phyloP scores from a whole-genome alignment of 2,113 vertebrate species.

The Xenopus tropicalis region UCB_Xtro_10.0 CM004447.2:87730001-87730500 shows the following conservation, averaged over 20 bases:
- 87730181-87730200: constrained; percentile 58
- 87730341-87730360: too few species aligned
- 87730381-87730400: too few species aligned
- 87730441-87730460: too few species aligned
- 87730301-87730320: constrained; percentile 78
- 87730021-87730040: constrained; percentile 70
- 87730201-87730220: constrained; percentile 57
- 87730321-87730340: constrained; percentile 55
- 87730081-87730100: constrained; percentile 58
- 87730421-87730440: too few species aligned
- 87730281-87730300: constrained; percentile 57
- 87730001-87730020: constrained; percentile 67
- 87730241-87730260: constrained; percentile 51
- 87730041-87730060: constrained; percentile 60
- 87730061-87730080: constrained; percentile 55
- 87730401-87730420: too few species aligned
- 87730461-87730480: too few species aligned
- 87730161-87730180: constrained; percentile 59
- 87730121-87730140: constrained; percentile 57
- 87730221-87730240: constrained; percentile 57
- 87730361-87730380: too few species aligned
- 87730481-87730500: too few species aligned
- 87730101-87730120: constrained; percentile 53
- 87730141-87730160: constrained; percentile 55
- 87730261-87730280: constrained; percentile 56